Base-by-base conservation (phyloP, 2,888 invertebrate genomes). In the Hirtodrosophila alboralis region DNA sequence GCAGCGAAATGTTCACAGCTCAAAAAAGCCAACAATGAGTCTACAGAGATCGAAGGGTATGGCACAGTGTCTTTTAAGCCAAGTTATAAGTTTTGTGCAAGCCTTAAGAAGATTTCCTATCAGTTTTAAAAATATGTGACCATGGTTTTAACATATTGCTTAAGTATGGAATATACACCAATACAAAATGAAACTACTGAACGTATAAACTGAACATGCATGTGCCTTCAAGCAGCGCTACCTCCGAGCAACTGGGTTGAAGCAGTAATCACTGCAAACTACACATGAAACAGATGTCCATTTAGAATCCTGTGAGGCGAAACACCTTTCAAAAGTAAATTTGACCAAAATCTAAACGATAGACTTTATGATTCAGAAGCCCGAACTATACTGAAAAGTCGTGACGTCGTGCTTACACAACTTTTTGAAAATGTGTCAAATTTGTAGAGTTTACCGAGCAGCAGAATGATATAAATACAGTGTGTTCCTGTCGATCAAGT, bases 201-300 rank as follows among this genome's bases (percentile, higher is more conserved):
- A 56, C 62, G 28, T 83, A 85, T 69, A 14, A 47, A 36, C 23
- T 23, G 59, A 26, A 23, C 38, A 30, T 44, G 33, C 13, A 31
- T 44, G 44, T 10, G 31, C 9, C 3, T 44, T 14, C 31, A 31
- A 44, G 31, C 21, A 13, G 13, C 12, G 5, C 7, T 33, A 44
- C 16, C 44, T n/a, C 13, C 33, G 7, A 44, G 21, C n/a, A 31
- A 28, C 8, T 44, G 44, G 43, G 43, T 21, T 6, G 31, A 31
- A 14, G 41, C 41, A 12, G 16, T 41, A 0, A 26, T n/a, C n/a
- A 41, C 43, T 7, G 21, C 31, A n/a, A 43, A 43, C 10, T 31
- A 31, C 8, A 31, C 21, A 4, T 5, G 30, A 10, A 43, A 43
- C 21, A 16, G 30, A 30, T 43, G 43, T 18, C 43, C 43, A 30